Conservation (phyloP, 2,113 vertebrate genomes). For the Myxocyprinus asiaticus region DNA sequence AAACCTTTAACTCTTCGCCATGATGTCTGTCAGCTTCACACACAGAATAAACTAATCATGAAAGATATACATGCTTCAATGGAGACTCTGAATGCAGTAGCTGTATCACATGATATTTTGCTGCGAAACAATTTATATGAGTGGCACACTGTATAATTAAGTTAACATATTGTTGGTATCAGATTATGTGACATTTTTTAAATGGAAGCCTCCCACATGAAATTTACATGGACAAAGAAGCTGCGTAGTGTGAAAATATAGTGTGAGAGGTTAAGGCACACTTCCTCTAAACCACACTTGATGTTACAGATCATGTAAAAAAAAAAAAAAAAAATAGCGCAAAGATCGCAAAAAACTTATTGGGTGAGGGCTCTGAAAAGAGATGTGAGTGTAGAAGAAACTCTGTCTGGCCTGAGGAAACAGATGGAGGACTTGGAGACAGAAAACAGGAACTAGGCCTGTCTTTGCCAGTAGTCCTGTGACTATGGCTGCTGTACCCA, state of each 20-base stretch:
- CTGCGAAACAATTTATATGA: background rate
- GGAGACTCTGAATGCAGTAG: background rate
- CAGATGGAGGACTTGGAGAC: conserved; percentile 47
- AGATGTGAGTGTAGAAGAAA: conserved; percentile 45
- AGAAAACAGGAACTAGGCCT: conserved; percentile 50
- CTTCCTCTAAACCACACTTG: background rate
- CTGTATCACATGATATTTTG: background rate
- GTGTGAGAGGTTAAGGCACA: background rate
- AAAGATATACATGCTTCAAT: conserved; percentile 22
- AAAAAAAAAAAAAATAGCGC: background rate
- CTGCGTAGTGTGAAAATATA: background rate
- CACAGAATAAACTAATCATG: conserved; percentile 45
- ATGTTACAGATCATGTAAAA: background rate
- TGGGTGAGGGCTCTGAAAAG: background rate
- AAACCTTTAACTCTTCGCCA: conserved; percentile 22
- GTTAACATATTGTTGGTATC: background rate
- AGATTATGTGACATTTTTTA: background rate
- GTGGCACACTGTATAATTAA: background rate
- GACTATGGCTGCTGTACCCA: conserved; percentile 23
- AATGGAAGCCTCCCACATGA: too few species aligned
- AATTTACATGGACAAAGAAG: too few species aligned
- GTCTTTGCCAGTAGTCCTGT: conserved; percentile 35
- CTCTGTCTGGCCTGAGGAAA: conserved; percentile 42
- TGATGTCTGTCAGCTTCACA: conserved; percentile 21
- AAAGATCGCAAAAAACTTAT: background rate